Evolutionary conservation across 2,113 vertebrate genomes (phyloP), one percentile per base, ranked within the genome.

Genomic region (Pachyramphus minor): DNA sequence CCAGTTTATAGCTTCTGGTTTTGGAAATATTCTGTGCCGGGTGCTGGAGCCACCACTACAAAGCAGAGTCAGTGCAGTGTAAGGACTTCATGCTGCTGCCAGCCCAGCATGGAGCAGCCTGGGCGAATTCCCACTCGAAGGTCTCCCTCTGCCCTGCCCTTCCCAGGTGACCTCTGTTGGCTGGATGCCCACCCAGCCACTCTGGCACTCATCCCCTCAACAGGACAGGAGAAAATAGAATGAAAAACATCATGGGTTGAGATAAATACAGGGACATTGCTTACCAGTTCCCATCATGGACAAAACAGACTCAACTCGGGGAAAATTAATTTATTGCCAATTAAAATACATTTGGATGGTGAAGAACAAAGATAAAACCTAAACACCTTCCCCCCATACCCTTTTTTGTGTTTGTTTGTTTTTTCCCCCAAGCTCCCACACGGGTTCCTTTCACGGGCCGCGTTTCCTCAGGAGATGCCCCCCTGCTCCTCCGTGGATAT

Each of bases 71-170:
- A 37, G 47, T 35, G 69, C 39, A 55, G 31, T 17, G 58, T 52
- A 3, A 72, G 83, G 53, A 44, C 31, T 12, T 12, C 5, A 0
- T 14, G 22, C 50, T 27, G 63, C 13, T 59, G 21, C 5, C 33
- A 64, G 59, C 49, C 31, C 55, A 12, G 35, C 25, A 0, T 3
- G 39, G 60, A 30, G n/a, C 73, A 27, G 47, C 39, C 9, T 23
- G 58, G 19, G 76, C 0, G 0, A 7, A 4, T 56, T n/a, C 72
- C 28, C 16, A 0, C 9, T 25, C n/a, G 0, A 2, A 31, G 25
- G 23, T 47, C 20, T 37, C 39, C n/a, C 31, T 35, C 47, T 30
- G n/a, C 35, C 39, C 56, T 33, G 45, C 44, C 39, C 22, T 59
- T 9, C 35, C 33, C 1, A 7, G 11, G 0, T 75, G 72, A 30